These are phyloP conservation scores for Phoebastria nigripes DNA, from an alignment of 2,797 vertebrate species.

Conservation along the genomic window DNA sequence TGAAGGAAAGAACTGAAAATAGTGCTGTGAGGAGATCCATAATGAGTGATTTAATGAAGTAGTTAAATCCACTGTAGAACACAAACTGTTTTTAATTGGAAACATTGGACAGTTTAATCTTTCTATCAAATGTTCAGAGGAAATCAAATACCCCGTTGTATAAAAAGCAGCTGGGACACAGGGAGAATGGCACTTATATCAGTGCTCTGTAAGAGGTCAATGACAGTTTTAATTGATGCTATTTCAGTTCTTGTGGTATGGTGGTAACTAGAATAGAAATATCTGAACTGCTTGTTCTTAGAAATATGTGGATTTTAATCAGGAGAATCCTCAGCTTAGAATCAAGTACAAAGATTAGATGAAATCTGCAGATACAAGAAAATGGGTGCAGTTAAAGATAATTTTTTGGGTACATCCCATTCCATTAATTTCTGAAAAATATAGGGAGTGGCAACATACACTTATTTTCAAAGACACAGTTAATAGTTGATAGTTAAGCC, in stretches of 20 bases:
- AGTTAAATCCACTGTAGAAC: slow-evolving; percentile 29
- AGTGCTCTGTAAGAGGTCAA: slow-evolving; percentile 43
- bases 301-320: slow-evolving; percentile 19
- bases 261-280: slow-evolving; percentile 46
- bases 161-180: slow-evolving; percentile 55
- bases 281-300: slow-evolving; percentile 33
- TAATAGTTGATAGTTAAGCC: neutral
- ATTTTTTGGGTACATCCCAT: neutral
- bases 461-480: neutral
- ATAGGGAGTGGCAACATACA: neutral
- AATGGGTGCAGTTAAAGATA: neutral
- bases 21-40: neutral
- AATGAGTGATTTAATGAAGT: slow-evolving; percentile 4
- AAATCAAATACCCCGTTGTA: slow-evolving; percentile 43
- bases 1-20: neutral
- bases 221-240: slow-evolving; percentile 69
- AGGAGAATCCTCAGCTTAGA: neutral
- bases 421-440: neutral
- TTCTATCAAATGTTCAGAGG: slow-evolving; percentile 31
- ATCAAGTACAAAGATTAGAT: neutral
- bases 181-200: slow-evolving; percentile 40
- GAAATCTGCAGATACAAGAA: neutral
- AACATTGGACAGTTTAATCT: slow-evolving; percentile 11
- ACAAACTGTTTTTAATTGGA: slow-evolving; percentile 38
- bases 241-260: slow-evolving; percentile 55